These are phyloP conservation scores for Varanus komodoensis DNA, from an alignment of 2,113 vertebrate species.

Conservation along the genomic window DNA sequence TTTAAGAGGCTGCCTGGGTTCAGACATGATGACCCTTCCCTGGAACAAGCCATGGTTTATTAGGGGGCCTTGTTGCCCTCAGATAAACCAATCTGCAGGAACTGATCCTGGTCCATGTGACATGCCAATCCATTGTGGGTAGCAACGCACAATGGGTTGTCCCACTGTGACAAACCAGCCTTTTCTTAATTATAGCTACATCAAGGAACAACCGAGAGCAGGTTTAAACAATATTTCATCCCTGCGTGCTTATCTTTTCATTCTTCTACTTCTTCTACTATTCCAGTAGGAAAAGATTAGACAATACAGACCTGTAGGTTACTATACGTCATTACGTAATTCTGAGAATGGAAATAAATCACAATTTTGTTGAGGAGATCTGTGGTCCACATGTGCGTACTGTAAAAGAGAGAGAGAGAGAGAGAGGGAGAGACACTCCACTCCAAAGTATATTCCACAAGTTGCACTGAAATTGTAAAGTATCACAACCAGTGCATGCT, in stretches of 20 bases:
- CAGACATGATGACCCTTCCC: too few species aligned
- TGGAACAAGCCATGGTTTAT: too few species aligned
- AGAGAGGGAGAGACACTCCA: conserved; percentile 8
- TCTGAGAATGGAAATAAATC: conserved; percentile 70
- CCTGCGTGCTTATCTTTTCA: not conserved
- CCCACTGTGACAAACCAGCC: too few species aligned
- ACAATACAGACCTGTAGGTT: conserved; percentile 78
- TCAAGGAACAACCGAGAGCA: not conserved
- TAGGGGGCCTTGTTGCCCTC: too few species aligned
- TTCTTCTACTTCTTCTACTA: not conserved
- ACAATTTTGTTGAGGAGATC: conserved; percentile 72
- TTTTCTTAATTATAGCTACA: not conserved
- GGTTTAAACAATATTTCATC: not conserved
- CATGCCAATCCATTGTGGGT: too few species aligned
- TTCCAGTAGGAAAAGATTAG: not conserved
- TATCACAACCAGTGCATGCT: not conserved
- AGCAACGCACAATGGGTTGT: too few species aligned
- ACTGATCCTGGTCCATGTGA: too few species aligned
- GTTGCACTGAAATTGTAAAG: conserved; percentile 16
- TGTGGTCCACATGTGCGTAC: conserved; percentile 74
- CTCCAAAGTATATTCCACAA: not conserved
- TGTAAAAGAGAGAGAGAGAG: conserved; percentile 37
- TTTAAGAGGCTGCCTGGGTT: too few species aligned
- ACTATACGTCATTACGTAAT: conserved; percentile 63
- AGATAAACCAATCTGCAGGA: too few species aligned